phyloP scores from a whole-genome alignment of 2,888 invertebrate species.

The Octonoba sinensis region DNA sequence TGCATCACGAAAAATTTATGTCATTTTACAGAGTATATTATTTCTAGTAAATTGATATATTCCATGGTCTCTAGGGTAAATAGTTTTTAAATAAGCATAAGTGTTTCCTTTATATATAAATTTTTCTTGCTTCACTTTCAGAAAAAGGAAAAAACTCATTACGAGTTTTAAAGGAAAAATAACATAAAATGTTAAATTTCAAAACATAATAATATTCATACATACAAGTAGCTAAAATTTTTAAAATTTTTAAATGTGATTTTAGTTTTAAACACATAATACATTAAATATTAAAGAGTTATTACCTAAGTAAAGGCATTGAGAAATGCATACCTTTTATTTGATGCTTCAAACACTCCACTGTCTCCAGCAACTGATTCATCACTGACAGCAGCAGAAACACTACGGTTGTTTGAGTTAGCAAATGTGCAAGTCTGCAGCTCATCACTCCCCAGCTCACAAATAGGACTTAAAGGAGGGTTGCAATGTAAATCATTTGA shows the following conservation, averaged over 20 bases:
- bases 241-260: not conserved
- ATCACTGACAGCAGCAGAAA: slow-evolving; percentile 96
- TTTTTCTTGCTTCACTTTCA: too few relatives aligned
- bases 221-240: not conserved
- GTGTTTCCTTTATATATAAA: too few relatives aligned
- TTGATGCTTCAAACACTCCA: slow-evolving; percentile 73
- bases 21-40: too few relatives aligned
- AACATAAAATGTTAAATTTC: not conserved
- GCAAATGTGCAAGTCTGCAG: slow-evolving; percentile 69
- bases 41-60: too few relatives aligned
- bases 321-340: slow-evolving; percentile 69
- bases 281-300: not conserved
- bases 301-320: not conserved
- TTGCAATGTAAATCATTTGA: slow-evolving; percentile 71
- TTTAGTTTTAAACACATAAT: not conserved
- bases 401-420: slow-evolving; percentile 80
- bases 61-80: too few relatives aligned
- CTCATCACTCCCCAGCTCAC: slow-evolving; percentile 69
- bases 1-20: too few relatives aligned
- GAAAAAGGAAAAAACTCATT: too few relatives aligned
- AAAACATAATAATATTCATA: not conserved
- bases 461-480: slow-evolving; percentile 71
- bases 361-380: slow-evolving; percentile 91
- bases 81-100: too few relatives aligned
- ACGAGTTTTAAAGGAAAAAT: too few relatives aligned